Percentiles rank a stretch among this genome's conserved stretches.
Conservation (phyloP, 2,113 vertebrate genomes). For the Anoplopoma fimbria region DNA sequence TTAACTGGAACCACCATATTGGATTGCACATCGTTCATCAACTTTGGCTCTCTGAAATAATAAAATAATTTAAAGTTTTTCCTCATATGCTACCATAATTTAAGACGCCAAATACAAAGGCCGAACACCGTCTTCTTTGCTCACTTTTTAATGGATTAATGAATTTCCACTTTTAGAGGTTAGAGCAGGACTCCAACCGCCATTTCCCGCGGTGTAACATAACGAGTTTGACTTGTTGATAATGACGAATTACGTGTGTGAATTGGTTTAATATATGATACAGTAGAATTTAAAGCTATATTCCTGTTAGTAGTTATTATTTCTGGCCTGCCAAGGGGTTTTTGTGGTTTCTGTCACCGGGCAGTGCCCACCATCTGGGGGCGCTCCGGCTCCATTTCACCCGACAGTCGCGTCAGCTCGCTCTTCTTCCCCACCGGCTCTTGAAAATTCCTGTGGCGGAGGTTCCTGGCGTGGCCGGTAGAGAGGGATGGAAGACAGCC, state of each 20-base stretch:
- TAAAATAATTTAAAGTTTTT: neutral
- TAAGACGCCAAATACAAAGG: neutral
- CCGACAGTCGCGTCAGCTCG: slow-evolving; percentile 20
- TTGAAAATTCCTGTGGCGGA: slow-evolving; percentile 74
- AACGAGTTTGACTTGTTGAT: neutral
- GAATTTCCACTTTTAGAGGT: neutral
- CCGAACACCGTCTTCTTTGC: neutral
- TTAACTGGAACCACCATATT: slow-evolving; percentile 9
- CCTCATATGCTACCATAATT: neutral
- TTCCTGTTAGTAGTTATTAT: neutral
- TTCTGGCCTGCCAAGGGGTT: neutral
- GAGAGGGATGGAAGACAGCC: slow-evolving; percentile 78
- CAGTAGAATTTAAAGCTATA: neutral
- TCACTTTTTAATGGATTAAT: neutral
- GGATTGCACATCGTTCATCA: neutral
- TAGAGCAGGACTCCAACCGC: neutral
- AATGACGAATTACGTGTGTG: neutral
- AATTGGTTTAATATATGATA: neutral
- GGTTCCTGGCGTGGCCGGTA: slow-evolving; percentile 76
- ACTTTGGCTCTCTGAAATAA: neutral
- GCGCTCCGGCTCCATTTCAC: slow-evolving; percentile 62
- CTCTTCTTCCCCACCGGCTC: slow-evolving; percentile 30
- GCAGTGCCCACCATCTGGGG: slow-evolving; percentile 36
- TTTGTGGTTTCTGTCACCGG: slow-evolving; percentile 8
- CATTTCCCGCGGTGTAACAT: neutral